A percentile compares a stretch with the other conserved stretches of the same genome.
Evolutionary conservation across 2,888 invertebrate species (phyloP).

Genomic region (Rhabditoides inermis): DNA sequence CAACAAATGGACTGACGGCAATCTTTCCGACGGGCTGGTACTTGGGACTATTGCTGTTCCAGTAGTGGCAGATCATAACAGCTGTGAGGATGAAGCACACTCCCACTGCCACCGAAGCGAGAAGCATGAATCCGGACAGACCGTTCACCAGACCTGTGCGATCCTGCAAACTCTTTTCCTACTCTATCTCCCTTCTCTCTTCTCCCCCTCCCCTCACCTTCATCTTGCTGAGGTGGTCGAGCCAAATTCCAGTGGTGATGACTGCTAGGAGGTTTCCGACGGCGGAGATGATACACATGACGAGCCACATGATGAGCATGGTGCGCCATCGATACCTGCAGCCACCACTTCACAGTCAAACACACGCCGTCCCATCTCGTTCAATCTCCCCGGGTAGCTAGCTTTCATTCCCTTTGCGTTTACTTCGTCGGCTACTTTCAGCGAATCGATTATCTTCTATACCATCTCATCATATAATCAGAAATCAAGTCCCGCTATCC

Average conservation of each 20-base stretch:
- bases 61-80: conserved; percentile 50
- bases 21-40: conserved; percentile 47
- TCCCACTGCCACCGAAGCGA: conserved; percentile 44
- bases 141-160: conserved; percentile 46
- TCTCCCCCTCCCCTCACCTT: too few relatives aligned
- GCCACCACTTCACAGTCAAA: too few relatives aligned
- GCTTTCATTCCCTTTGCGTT: too few relatives aligned
- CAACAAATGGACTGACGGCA: conserved; percentile 20
- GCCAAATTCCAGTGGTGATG: conserved; percentile 48
- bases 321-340: conserved; percentile 43
- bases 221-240: conserved; percentile 48
- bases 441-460: too few relatives aligned
- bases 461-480: too few relatives aligned
- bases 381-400: too few relatives aligned
- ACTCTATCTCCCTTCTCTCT: too few relatives aligned
- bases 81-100: conserved; percentile 50
- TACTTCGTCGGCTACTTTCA: too few relatives aligned
- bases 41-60: conserved; percentile 45
- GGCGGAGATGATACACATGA: conserved; percentile 45
- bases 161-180: too few relatives aligned
- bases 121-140: conserved; percentile 45
- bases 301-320: conserved; percentile 46
- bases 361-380: too few relatives aligned
- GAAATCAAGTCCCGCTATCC: too few relatives aligned
- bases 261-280: conserved; percentile 47